phyloP scores from a whole-genome alignment of 2,888 invertebrate species.

The Euphydryas editha region DNA sequence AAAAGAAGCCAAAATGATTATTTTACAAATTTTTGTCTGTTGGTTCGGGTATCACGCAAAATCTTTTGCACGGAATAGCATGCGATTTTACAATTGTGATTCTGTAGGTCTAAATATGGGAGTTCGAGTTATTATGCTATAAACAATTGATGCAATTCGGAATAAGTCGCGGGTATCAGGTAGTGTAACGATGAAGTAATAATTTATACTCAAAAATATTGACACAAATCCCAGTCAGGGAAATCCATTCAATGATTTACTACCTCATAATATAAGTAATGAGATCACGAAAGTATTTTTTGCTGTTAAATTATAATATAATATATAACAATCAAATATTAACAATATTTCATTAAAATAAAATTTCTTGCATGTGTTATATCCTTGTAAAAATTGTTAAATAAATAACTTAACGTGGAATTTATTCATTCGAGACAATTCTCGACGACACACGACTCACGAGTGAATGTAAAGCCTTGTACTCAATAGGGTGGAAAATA shows the following conservation, averaged over 20 bases:
- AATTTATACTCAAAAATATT: neutral
- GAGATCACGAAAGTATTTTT: neutral
- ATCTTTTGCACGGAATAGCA: too few relatives aligned
- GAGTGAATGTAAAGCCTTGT: constrained; percentile 17
- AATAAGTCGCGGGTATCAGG: too few relatives aligned
- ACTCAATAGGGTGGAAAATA: constrained; percentile 12
- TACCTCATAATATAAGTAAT: neutral
- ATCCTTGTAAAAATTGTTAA: neutral
- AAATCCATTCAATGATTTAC: constrained; percentile 7
- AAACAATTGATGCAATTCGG: too few relatives aligned
- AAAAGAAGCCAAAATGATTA: too few relatives aligned
- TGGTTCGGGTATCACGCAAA: too few relatives aligned
- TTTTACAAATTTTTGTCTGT: too few relatives aligned
- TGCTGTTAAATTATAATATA: neutral
- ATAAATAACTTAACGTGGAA: constrained; percentile 1
- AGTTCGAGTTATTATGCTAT: too few relatives aligned
- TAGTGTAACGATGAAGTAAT: neutral
- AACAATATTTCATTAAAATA: too few relatives aligned
- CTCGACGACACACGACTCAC: constrained; percentile 7
- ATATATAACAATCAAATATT: neutral
- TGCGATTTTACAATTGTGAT: too few relatives aligned
- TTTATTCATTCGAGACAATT: constrained; percentile 3
- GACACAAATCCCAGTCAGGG: neutral
- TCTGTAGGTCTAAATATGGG: too few relatives aligned
- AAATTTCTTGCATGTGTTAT: neutral